Base-by-base conservation (phyloP, 2,113 vertebrate species). In the Syngnathoides biaculeatus region DNA sequence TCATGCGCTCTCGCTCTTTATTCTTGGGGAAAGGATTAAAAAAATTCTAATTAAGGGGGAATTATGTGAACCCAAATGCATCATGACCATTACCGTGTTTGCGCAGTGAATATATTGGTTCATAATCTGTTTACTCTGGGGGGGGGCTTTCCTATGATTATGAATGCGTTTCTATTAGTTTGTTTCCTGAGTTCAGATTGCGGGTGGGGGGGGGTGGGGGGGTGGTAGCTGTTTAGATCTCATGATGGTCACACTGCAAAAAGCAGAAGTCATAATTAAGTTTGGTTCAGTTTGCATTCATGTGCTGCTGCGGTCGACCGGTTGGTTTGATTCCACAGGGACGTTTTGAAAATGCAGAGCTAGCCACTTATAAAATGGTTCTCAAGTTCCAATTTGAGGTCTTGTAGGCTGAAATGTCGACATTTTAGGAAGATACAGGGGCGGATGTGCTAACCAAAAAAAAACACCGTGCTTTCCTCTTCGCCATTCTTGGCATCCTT, bases 1-100 rank as follows among this genome's bases (percentile, higher is more conserved):
- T 94, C 92, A 93, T 92, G 53, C 89, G 88, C 62, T 94, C 94
- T 83, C 94, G 94, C 65, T 96, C 95, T 78, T 94, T 95, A 80
- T 92, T 91, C 95, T 98, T 71, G 8, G 63, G 22, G 50, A 19
- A 63, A 19, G 27, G 1, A 59, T 3, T 71, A 30, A 63, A 15
- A 27, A n/a, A 39, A 27, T 43, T 43, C 26, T 17, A 5, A 11
- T 7, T 1, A 61, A 26, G 13, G n/a, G 48, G n/a, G n/a, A 35
- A n/a, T 55, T 55, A 55, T 22, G n/a, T 27, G 15, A 57, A 57
- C 5, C 2, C 8, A 22, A 50, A 22, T 11, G 48, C 20, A 50
- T 50, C 48, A 22, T 50, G 48, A 57, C 55, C 5, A 55, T 26
- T 27, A 55, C 15, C 43, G 14, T 6, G 14, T 15, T 4, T 59